phyloP scores from a whole-genome alignment of 2,797 vertebrate species.

The Pristis pectinata region DNA sequence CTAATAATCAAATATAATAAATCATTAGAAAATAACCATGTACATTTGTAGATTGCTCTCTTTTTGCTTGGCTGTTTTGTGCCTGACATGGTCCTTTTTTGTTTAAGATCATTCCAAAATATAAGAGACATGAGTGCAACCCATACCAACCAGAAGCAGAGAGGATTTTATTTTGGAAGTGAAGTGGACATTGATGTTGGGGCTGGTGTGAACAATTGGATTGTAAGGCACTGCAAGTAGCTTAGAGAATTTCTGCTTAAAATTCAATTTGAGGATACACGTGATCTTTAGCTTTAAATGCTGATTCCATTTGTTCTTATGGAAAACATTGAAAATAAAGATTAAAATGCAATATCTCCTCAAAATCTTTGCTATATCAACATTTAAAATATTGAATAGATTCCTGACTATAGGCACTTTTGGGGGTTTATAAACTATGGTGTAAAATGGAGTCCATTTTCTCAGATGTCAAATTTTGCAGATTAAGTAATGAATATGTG shows the following conservation, averaged over 20 bases:
- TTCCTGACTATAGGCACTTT: not conserved
- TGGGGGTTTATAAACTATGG: not conserved
- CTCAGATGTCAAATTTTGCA: not conserved
- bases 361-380: not conserved
- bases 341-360: not conserved
- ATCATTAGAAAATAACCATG: not conserved
- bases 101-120: not conserved
- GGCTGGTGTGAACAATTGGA: not conserved
- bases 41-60: too few species aligned
- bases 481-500: slow-evolving; percentile 28
- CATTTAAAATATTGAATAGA: not conserved
- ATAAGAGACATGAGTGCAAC: not conserved
- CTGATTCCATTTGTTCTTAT: not conserved
- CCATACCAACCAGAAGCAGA: too few species aligned
- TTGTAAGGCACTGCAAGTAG: not conserved
- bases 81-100: too few species aligned
- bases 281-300: not conserved
- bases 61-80: not conserved
- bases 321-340: not conserved
- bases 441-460: not conserved
- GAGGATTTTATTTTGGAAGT: not conserved
- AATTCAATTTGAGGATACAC: not conserved
- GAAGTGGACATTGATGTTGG: not conserved
- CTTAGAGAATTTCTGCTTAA: not conserved
- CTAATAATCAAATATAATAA: not conserved